phyloP scores from a whole-genome alignment of 2,797 vertebrate genomes.

The Ctenopoma kingsleyae region DNA sequence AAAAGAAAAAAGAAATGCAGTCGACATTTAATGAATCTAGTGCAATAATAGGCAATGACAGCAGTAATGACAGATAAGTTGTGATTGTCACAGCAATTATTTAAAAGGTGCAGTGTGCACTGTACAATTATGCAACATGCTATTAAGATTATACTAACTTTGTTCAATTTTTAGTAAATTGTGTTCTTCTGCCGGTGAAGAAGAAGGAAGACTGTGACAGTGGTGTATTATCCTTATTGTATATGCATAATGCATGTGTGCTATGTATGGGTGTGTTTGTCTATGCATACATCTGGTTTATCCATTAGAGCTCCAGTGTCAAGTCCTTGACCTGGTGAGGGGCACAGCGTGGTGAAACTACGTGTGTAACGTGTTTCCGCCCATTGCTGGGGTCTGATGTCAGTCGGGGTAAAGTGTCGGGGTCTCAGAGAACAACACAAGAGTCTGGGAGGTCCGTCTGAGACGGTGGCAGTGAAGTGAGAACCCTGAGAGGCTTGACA shows the following conservation, averaged over 20 bases:
- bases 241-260: slow-evolving; percentile 36
- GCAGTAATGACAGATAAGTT: too few relatives aligned
- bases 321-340: slow-evolving; percentile 47
- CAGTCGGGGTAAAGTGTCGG: slow-evolving; percentile 50
- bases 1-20: too few relatives aligned
- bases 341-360: slow-evolving; percentile 38
- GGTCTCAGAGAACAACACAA: slow-evolving; percentile 3
- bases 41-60: too few relatives aligned
- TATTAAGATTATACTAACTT: too few relatives aligned
- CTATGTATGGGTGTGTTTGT: slow-evolving; percentile 55
- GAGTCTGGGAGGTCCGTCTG: slow-evolving; percentile 22
- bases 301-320: slow-evolving; percentile 50
- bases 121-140: too few relatives aligned
- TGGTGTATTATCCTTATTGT: slow-evolving; percentile 29
- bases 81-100: too few relatives aligned
- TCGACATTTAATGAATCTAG: too few relatives aligned
- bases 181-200: not conserved
- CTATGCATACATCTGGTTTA: slow-evolving; percentile 73
- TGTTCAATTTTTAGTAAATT: too few relatives aligned
- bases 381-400: slow-evolving; percentile 71
- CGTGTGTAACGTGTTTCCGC: slow-evolving; percentile 54
- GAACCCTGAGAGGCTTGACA: slow-evolving; percentile 2
- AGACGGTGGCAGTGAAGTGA: slow-evolving; percentile 31
- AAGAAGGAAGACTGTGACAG: not conserved
- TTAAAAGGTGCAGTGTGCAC: too few relatives aligned